phyloP scores from a whole-genome alignment of 2,113 vertebrate genomes.

The Hippolais icterina region DNA sequence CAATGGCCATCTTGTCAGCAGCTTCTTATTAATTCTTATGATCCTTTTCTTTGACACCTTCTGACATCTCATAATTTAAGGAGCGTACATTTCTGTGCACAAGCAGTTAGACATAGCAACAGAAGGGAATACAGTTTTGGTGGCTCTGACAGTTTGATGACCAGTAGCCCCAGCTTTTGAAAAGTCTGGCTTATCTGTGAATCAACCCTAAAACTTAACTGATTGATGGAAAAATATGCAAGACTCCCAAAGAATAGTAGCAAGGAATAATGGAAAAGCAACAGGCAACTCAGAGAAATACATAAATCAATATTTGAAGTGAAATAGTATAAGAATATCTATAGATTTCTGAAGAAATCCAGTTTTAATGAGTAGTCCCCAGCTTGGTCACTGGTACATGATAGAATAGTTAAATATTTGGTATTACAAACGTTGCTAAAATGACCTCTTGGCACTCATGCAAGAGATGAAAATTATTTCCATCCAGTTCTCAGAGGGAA shows the following conservation, averaged over 20 bases:
- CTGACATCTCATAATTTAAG: background rate
- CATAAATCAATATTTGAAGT: background rate
- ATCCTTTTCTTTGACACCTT: background rate
- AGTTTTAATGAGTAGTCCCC: background rate
- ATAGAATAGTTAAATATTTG: background rate
- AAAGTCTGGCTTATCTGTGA: background rate
- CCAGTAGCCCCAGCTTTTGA: background rate
- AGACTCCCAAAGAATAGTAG: background rate
- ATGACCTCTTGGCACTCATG: background rate
- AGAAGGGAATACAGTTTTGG: background rate
- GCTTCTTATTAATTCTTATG: conserved; percentile 12
- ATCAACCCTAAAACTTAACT: background rate
- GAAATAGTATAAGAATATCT: background rate
- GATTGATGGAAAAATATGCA: background rate
- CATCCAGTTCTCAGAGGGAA: background rate
- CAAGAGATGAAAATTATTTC: background rate
- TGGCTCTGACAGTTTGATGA: background rate
- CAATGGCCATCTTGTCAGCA: background rate
- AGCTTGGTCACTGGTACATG: background rate
- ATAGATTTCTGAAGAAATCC: background rate
- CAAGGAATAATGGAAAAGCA: background rate
- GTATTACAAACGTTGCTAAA: background rate
- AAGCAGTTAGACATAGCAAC: background rate
- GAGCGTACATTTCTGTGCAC: background rate
- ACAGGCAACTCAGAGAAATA: background rate